These are phyloP conservation scores for Lutjanus campechanus DNA, from an alignment of 2,797 vertebrate species.

Conservation along the genomic window DNA sequence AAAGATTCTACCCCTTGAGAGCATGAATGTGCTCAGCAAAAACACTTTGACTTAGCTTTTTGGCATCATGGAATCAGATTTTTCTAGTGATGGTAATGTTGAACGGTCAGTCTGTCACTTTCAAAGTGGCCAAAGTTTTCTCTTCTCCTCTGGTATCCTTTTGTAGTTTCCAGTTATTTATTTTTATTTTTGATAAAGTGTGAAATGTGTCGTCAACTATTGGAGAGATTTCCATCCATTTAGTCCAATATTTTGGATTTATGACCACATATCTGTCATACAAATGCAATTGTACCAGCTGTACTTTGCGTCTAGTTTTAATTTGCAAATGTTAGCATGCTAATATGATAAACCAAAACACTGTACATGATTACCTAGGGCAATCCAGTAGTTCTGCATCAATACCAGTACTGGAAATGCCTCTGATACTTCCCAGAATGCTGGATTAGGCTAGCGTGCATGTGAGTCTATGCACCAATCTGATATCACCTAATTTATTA, in stretches of 20 bases:
- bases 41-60: not conserved
- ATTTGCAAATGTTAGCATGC: not conserved
- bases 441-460: no score
- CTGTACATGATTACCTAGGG: not conserved
- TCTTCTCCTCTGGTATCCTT: not conserved
- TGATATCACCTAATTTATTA: no score
- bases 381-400: no score
- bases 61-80: not conserved
- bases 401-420: no score
- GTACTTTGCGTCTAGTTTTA: not conserved
- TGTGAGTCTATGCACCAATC: no score
- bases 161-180: not conserved
- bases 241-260: not conserved
- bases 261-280: no score
- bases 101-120: no score
- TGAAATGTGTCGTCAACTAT: not conserved
- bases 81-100: not conserved
- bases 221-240: not conserved
- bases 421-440: no score
- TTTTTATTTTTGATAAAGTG: not conserved
- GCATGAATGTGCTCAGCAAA: not conserved
- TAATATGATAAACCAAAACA: not conserved
- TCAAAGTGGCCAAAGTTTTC: not conserved
- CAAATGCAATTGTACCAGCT: not conserved
- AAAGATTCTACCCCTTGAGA: not conserved